Evolutionary conservation across 2,888 invertebrate species (phyloP), one percentile per base, ranked within the genome.

Genomic region (Drosophila putrida): DNA sequence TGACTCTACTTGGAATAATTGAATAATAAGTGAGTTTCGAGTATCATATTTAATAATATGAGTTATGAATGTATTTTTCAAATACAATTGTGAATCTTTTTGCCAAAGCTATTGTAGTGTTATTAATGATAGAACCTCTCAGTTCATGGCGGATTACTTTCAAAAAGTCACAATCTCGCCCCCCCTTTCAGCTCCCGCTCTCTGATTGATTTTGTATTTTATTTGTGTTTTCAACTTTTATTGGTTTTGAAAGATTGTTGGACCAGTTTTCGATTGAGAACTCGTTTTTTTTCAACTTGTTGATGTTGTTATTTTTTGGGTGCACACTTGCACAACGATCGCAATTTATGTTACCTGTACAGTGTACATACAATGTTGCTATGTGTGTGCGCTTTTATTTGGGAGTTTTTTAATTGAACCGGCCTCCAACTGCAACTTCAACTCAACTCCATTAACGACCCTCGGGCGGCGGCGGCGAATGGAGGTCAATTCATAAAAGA

Each of bases 211-310:
- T 71, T 64, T 11, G 10, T 51, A n/a, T 50, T 51, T 39, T 13
- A 15, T 10, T 53, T 9, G 13, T 41, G 20, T 33, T 10, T 15
- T 33, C 65, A 67, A 59, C 39, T 58, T 65, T 39, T 64, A 33
- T 79, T 35, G 33, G 39, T 80, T 46, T 80, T 44, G 44, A 60
- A 69, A 66, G 58, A 75, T 69, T 55, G 63, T 58, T 73, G 87
- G 76, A 83, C 90, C 90, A 89, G 82, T 83, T 83, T 87, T 59
- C 51, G 33, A 54, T 57, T 65, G 88, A 83, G 82, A 83, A 83
- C 82, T 79, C 71, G 82, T 83, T 82, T 54, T 53, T 11, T 31
- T 15, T 44, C 36, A n/a, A 28, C 28, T 47, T 20, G n/a, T 31
- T 11, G 36, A 25, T 57, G 25, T 49, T 44, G 5, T 53, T 35